Conservation (phyloP, 2,113 vertebrate species). For the Herpailurus yagouaroundi region DNA sequence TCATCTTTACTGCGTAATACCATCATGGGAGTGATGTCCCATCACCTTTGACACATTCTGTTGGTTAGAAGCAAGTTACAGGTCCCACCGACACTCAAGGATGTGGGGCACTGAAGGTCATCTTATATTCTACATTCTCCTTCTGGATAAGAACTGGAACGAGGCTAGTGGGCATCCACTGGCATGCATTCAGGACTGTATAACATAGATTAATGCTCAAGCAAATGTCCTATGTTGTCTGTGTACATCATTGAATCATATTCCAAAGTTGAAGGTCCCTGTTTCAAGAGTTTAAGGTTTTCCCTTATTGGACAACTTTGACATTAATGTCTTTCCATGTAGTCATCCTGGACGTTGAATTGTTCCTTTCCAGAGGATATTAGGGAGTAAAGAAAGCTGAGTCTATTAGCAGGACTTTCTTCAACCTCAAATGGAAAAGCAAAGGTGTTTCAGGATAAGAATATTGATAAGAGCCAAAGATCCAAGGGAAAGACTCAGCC, state of each 20-base stretch:
- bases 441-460: conserved; percentile 36
- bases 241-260: not conserved
- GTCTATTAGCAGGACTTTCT: not conserved
- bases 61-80: not conserved
- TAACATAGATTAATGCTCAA: not conserved
- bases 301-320: not conserved
- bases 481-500: not conserved
- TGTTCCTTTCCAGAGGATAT: not conserved
- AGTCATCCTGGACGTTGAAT: not conserved
- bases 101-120: not conserved
- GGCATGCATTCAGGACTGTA: not conserved
- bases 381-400: not conserved
- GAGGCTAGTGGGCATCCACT: not conserved
- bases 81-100: not conserved
- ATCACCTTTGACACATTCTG: not conserved
- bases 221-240: not conserved
- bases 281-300: not conserved
- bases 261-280: not conserved
- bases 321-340: not conserved
- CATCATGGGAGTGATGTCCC: not conserved
- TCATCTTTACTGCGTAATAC: not conserved
- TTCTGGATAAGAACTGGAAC: not conserved
- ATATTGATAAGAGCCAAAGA: not conserved
- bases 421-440: not conserved
- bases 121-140: not conserved